Base-by-base conservation (phyloP, 1,140 invertebrate species). In the Papilio machaon region DNA sequence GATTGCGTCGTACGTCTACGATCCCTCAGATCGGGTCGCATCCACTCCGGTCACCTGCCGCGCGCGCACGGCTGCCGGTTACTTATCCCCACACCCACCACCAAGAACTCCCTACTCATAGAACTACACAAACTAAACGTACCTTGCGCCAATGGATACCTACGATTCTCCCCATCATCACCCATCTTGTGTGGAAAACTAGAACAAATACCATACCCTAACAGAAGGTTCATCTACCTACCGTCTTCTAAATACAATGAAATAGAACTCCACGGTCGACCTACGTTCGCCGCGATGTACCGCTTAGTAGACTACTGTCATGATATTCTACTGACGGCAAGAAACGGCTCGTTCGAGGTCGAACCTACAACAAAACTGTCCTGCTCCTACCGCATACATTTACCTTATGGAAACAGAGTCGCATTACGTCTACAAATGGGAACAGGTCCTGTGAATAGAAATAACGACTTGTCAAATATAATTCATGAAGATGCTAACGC, bases 221-320 rank as follows among this genome's bases (percentile, higher is more conserved):
- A 96, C 80, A 94, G 96, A 73, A 94, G 91, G 75, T 95, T 96
- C 80, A 94, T 96, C 70, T 96, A 96, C 86, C 92, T 94, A 30
- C 90, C 94, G 0, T 86, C 89, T 5, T 84, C 82, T 0, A 94
- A 94, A 46, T 92, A 90, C 78, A 88, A 92, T 23, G 91, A 83
- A 87, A 83, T 96, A 80, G 93, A 95, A 82, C 87, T 96, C 30
- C 95, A 95, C 83, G 96, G 95, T 76, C 93, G 93, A 87, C 96
- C 96, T 52, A 94, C 95, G 85, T 97, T 96, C 94, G 92, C 95
- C 84, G 92, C 96, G 81, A 91, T 89, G 47, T 96, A 96, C 91
- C 95, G 95, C 83, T 89, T 95, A 79, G 96, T 96, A 43, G 96
- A 96, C 89, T 95, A 96, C 86, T 97, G 96, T 82, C 96, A 96